phyloP scores from a whole-genome alignment of 2,797 vertebrate genomes.

The Catharus ustulatus region DNA sequence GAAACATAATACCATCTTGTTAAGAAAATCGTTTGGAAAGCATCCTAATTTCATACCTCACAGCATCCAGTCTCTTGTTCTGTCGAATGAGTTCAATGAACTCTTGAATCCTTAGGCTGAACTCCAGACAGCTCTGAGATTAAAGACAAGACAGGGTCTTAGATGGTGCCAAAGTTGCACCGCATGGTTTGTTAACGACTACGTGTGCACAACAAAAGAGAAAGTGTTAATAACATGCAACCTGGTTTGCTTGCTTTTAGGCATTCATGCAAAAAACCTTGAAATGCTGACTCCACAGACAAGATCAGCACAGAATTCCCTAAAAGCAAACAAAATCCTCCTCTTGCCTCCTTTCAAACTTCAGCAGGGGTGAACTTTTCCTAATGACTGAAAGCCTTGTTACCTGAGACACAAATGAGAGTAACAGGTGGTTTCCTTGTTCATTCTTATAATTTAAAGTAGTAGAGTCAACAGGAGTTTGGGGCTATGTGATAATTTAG shows the following conservation, averaged over 20 bases:
- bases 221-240: constrained; percentile 31
- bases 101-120: constrained; percentile 98
- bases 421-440: not conserved
- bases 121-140: constrained; percentile 96
- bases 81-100: constrained; percentile 99
- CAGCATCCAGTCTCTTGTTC: constrained; percentile 98
- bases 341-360: not conserved
- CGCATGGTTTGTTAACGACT: not conserved
- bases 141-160: constrained; percentile 58
- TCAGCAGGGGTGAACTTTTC: not conserved
- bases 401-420: not conserved
- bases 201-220: not conserved
- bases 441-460: not conserved
- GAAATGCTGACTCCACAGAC: not conserved
- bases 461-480: not conserved
- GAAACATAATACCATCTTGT: not conserved
- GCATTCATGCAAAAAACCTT: not conserved
- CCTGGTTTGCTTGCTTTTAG: constrained; percentile 45
- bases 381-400: not conserved
- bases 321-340: constrained; percentile 51
- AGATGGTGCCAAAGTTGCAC: not conserved
- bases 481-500: not conserved
- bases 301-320: constrained; percentile 11
- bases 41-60: constrained; percentile 83
- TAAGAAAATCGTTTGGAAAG: not conserved